A percentile compares a stretch with the other conserved stretches of the same genome.
These are phyloP conservation scores for Ceratina australensis DNA, from an alignment of 1,140 invertebrate genomes.

Conservation along the genomic window DNA sequence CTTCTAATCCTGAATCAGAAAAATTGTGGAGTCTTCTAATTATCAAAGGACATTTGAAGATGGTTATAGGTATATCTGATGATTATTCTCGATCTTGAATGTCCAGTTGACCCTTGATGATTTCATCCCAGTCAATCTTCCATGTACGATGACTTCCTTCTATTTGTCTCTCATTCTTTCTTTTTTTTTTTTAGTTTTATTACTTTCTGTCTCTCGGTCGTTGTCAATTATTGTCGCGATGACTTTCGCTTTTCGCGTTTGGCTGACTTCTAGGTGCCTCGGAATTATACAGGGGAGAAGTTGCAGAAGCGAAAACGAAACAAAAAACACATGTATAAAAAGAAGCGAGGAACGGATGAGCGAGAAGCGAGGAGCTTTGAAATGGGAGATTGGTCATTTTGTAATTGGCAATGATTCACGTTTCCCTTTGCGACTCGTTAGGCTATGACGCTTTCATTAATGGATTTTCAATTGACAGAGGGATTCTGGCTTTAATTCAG, in stretches of 20 bases:
- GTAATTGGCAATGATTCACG: no score
- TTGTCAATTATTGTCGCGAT: constrained; percentile 43
- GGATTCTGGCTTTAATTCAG: no score
- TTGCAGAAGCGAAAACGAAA: constrained; percentile 39
- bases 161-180: not conserved
- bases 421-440: constrained; percentile 25
- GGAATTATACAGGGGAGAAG: constrained; percentile 41
- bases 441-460: not conserved
- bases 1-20: no score
- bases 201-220: constrained; percentile 22
- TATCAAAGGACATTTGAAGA: not conserved
- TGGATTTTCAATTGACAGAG: not conserved
- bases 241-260: constrained; percentile 41
- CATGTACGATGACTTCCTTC: not conserved
- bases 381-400: no score
- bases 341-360: constrained; percentile 33
- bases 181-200: not conserved
- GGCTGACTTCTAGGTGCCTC: constrained; percentile 58
- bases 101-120: not conserved
- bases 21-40: not conserved
- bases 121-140: no score
- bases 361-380: constrained; percentile 32
- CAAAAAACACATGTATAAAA: constrained; percentile 7
- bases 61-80: not conserved
- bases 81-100: not conserved